Base-by-base conservation (phyloP, 1,140 invertebrate genomes). In the Diorhabda sublineata region DNA sequence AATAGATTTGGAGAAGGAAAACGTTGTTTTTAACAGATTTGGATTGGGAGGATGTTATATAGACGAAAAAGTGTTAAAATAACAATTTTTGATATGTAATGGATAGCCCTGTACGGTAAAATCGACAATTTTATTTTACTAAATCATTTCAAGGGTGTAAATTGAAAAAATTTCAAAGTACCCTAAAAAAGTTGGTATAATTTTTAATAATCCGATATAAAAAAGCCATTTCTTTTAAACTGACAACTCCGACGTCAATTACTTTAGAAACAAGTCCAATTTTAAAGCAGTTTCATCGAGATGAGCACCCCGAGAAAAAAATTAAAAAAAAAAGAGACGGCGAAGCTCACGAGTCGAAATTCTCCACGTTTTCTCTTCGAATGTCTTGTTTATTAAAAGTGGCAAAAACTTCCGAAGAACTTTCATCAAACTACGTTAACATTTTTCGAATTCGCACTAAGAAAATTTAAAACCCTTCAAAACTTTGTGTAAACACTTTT, bases 351-450 rank as follows among this genome's bases (percentile, higher is more conserved):
- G 47, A 52, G 47, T 52, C n/a, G n/a, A 52, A 52, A 52, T n/a
- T 52, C 47, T 52, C 47, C 47, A 52, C 47, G n/a, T 62, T 62
- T 62, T 62, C 61, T 62, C 26, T 44, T 44, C 9, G 42, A 45
- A 62, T 62, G 43, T 47, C 61, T 44, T 62, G 61, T 62, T 62
- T 62, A 62, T 62, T 62, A 62, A 62, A 62, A 62, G 47, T 52
- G 47, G 47, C 47, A 62, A 45, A 62, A 62, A 62, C 26, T 43
- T 61, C 2, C 5, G 41, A 41, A 43, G 42, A 62, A 62, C 61
- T 62, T 62, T 44, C 43, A 62, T 62, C 61, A 62, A 62, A 62
- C 61, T 62, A 62, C 61, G 61, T 62, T 44, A 62, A 62, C 43
- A 44, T 62, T 62, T 62, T 45, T 43, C 61, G 44, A 42, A 62